phyloP scores from a whole-genome alignment of 2,888 invertebrate genomes.

The Ceramica pisi region DNA sequence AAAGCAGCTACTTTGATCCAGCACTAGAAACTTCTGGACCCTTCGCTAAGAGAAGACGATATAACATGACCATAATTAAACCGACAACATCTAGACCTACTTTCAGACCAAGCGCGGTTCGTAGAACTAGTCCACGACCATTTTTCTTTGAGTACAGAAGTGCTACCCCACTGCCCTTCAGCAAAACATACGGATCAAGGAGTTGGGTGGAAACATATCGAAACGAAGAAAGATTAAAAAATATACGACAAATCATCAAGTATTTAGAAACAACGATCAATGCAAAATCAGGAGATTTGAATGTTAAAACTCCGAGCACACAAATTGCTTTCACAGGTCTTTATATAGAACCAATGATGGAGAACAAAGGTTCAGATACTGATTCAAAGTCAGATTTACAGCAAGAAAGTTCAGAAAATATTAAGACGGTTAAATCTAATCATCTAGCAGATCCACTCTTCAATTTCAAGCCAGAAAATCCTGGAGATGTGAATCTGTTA shows the following conservation, averaged over 20 bases:
- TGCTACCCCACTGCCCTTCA: slow-evolving; percentile 84
- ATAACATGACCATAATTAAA: slow-evolving; percentile 62
- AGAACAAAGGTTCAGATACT: slow-evolving; percentile 62
- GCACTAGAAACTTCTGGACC: slow-evolving; percentile 71
- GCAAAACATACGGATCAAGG: slow-evolving; percentile 81
- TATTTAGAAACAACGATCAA: slow-evolving; percentile 87
- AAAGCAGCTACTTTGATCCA: slow-evolving; percentile 81
- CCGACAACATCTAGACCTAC: slow-evolving; percentile 63
- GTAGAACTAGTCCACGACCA: slow-evolving; percentile 88
- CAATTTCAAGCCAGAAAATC: slow-evolving; percentile 93
- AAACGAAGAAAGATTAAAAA: slow-evolving; percentile 85
- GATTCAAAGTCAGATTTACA: slow-evolving; percentile 64
- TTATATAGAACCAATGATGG: slow-evolving; percentile 78
- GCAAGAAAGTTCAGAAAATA: slow-evolving; percentile 71
- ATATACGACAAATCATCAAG: slow-evolving; percentile 85
- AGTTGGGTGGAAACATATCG: slow-evolving; percentile 86
- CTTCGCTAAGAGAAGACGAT: slow-evolving; percentile 60
- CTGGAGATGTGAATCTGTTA: slow-evolving; percentile 94
- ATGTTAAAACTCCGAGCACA: slow-evolving; percentile 74
- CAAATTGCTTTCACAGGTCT: slow-evolving; percentile 85
- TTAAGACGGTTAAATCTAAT: slow-evolving; percentile 74
- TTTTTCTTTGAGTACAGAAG: slow-evolving; percentile 86
- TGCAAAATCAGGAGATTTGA: slow-evolving; percentile 85
- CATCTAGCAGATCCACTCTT: slow-evolving; percentile 92
- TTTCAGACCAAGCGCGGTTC: slow-evolving; percentile 69